phyloP scores from a whole-genome alignment of 2,113 vertebrate species.

The Antechinus stuartii region DNA sequence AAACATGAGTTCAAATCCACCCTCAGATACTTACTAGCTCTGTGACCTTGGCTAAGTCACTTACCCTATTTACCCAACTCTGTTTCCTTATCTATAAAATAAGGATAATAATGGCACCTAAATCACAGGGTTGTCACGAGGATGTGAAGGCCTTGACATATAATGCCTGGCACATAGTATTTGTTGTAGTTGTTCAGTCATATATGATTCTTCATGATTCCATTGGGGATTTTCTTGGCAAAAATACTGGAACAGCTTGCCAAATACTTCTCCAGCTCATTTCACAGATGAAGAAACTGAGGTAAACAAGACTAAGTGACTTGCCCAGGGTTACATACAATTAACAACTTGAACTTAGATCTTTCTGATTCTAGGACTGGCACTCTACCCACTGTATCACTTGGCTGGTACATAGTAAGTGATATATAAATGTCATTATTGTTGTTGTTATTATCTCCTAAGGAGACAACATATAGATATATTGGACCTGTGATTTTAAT shows the following conservation, averaged over 20 bases:
- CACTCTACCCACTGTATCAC: too few relatives aligned
- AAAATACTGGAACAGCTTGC: too few relatives aligned
- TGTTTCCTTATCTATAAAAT: not conserved
- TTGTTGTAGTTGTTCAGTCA: too few relatives aligned
- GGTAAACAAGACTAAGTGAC: too few relatives aligned
- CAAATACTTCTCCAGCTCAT: too few relatives aligned
- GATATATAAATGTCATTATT: not conserved
- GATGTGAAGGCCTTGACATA: not conserved
- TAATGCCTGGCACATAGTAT: not conserved
- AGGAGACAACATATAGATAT: not conserved
- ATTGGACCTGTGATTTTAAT: not conserved
- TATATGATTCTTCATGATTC: too few relatives aligned
- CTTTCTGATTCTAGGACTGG: too few relatives aligned
- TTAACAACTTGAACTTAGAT: too few relatives aligned
- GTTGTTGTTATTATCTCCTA: not conserved
- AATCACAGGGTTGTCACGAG: not conserved
- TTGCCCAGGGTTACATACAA: too few relatives aligned
- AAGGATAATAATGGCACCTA: not conserved
- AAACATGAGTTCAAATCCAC: not conserved
- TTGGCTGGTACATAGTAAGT: too few relatives aligned
- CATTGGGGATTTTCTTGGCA: too few relatives aligned
- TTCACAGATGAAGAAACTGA: too few relatives aligned
- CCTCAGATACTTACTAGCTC: not conserved
- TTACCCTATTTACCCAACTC: not conserved
- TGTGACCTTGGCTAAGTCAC: not conserved